Conservation (phyloP, 2,888 invertebrate species). For the Melieria crassipennis region DNA sequence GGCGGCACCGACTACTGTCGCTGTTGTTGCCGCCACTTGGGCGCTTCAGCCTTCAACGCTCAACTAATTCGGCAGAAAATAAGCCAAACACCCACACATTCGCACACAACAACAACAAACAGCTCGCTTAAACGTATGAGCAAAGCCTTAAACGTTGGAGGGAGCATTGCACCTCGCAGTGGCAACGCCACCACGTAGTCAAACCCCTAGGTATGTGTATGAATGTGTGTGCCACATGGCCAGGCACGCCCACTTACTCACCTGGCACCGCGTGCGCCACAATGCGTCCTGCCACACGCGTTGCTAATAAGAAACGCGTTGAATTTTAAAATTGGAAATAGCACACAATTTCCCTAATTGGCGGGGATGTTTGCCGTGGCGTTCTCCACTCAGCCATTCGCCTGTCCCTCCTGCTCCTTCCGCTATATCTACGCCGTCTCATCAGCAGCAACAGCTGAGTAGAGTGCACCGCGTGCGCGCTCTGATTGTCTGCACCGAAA, state of each 20-base stretch:
- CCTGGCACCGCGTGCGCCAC: not conserved
- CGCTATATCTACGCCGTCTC: no score
- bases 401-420: no score
- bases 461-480: no score
- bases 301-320: slow-evolving; percentile 47
- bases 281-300: not conserved
- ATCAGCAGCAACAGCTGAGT: no score
- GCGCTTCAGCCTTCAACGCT: slow-evolving; percentile 15
- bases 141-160: not conserved
- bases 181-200: no score
- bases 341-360: slow-evolving; percentile 66
- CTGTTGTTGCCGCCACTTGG: not conserved
- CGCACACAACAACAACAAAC: slow-evolving; percentile 5
- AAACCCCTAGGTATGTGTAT: not conserved
- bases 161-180: no score
- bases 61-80: slow-evolving; percentile 42
- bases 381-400: not conserved
- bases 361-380: slow-evolving; percentile 36
- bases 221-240: not conserved
- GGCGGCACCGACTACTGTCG: not conserved
- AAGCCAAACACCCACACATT: slow-evolving; percentile 34
- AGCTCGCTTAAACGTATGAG: slow-evolving; percentile 23
- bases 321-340: slow-evolving; percentile 61
- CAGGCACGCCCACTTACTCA: not conserved
- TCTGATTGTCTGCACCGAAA: no score